Conservation (phyloP, 2,888 invertebrate species). For the Meganola albula region DNA sequence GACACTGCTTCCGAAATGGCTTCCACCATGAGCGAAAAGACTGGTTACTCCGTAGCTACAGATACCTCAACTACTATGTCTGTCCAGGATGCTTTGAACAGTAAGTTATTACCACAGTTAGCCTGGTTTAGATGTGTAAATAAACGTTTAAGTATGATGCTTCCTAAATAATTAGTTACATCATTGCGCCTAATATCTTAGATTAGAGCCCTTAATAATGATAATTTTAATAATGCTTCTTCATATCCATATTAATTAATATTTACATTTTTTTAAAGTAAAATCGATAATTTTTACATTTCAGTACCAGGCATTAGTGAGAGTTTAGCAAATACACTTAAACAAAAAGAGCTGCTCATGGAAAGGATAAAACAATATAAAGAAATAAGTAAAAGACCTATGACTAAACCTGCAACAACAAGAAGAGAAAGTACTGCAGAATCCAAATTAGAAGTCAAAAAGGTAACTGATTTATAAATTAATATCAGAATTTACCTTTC, state of each 20-base stretch:
- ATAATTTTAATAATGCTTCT: no score
- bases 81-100: constrained; percentile 70
- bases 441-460: constrained; percentile 36
- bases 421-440: constrained; percentile 44
- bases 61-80: constrained; percentile 62
- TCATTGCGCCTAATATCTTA: no score
- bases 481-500: no score
- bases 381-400: constrained; percentile 67
- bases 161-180: no score
- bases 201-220: no score
- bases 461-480: no score
- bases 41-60: constrained; percentile 63
- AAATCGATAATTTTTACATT: no score
- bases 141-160: no score
- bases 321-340: constrained; percentile 68
- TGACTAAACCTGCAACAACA: constrained; percentile 40
- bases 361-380: constrained; percentile 72
- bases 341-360: constrained; percentile 68
- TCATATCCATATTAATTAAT: no score
- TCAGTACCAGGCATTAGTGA: constrained; percentile 72
- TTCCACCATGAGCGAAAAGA: constrained; percentile 66
- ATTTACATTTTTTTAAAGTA: no score
- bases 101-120: no score
- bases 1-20: constrained; percentile 65
- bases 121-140: no score